These are phyloP conservation scores for Pocillopora damicornis DNA, from an alignment of 64 coral and sea anemone species.

Conservation along the genomic window DNA sequence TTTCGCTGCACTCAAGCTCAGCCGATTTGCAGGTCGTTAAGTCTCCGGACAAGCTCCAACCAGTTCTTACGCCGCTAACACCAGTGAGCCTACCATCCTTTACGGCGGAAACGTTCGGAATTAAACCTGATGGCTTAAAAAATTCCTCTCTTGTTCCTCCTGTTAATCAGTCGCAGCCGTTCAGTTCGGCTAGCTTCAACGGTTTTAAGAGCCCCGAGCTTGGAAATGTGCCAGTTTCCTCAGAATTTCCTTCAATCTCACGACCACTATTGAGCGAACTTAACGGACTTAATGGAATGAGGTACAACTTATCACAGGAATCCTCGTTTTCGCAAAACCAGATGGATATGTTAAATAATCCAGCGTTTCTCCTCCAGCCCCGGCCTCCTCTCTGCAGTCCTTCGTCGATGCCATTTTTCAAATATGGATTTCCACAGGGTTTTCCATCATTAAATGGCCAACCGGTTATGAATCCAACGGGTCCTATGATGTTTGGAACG, in stretches of 20 bases:
- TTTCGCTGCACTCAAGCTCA: conserved; percentile 66
- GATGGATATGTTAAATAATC: conserved; percentile 85
- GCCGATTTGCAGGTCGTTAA: conserved; percentile 61
- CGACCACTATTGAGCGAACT: conserved; percentile 89
- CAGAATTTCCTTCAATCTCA: conserved; percentile 94
- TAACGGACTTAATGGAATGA: conserved; percentile 87
- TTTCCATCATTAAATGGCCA: conserved; percentile 87
- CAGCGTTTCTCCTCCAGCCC: conserved; percentile 77
- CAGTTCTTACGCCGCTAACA: conserved; percentile 80
- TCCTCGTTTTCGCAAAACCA: conserved; percentile 79
- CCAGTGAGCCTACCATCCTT: conserved; percentile 91
- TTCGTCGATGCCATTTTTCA: conserved; percentile 89
- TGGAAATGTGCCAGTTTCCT: conserved; percentile 84
- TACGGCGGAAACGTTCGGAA: conserved; percentile 71
- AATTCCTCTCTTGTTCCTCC: conserved; percentile 59
- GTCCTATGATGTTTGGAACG: conserved; percentile 82
- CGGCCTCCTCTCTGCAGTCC: conserved; percentile 85
- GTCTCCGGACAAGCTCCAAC: conserved; percentile 87
- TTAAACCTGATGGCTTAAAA: conserved; percentile 77
- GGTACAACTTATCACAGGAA: conserved; percentile 85
- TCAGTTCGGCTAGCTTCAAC: conserved; percentile 69
- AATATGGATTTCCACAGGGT: conserved; percentile 88
- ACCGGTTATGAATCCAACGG: conserved; percentile 54
- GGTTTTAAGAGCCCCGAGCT: conserved; percentile 97
- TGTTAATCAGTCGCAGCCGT: conserved; percentile 66